These are phyloP conservation scores for Rotaria macrura DNA, from an alignment of 2,888 invertebrate genomes.

Conservation along the genomic window DNA sequence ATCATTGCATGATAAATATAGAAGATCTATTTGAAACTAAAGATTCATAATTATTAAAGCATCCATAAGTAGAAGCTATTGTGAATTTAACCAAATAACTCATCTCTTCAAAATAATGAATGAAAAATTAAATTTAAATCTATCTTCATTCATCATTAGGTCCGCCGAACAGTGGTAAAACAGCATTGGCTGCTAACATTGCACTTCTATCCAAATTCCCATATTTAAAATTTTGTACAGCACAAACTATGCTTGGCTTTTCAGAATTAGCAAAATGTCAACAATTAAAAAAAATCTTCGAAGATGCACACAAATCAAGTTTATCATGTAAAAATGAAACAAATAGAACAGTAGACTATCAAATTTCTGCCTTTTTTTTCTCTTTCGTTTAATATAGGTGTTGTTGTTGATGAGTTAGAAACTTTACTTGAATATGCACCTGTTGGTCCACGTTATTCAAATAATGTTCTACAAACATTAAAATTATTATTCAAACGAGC, in stretches of 20 bases:
- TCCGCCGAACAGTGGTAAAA: constrained; percentile 65
- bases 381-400: constrained; percentile 41
- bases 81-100: too few species aligned
- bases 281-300: constrained; percentile 85
- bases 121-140: too few species aligned
- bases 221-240: constrained; percentile 68
- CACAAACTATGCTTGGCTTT: constrained; percentile 60
- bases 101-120: too few species aligned
- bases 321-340: constrained; percentile 61
- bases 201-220: constrained; percentile 94
- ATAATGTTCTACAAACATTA: constrained; percentile 84
- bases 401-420: constrained; percentile 94
- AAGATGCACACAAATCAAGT: constrained; percentile 93
- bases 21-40: too few species aligned
- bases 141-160: background rate
- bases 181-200: constrained; percentile 83
- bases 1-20: too few species aligned
- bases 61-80: too few species aligned
- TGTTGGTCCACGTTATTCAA: constrained; percentile 93
- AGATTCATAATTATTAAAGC: too few species aligned
- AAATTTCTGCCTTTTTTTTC: too few species aligned
- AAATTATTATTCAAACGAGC: constrained; percentile 83
- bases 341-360: too few species aligned
- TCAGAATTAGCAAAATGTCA: constrained; percentile 90
- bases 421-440: constrained; percentile 84